phyloP scores from a whole-genome alignment of 2,113 vertebrate species.

The Lophotis ruficrista region DNA sequence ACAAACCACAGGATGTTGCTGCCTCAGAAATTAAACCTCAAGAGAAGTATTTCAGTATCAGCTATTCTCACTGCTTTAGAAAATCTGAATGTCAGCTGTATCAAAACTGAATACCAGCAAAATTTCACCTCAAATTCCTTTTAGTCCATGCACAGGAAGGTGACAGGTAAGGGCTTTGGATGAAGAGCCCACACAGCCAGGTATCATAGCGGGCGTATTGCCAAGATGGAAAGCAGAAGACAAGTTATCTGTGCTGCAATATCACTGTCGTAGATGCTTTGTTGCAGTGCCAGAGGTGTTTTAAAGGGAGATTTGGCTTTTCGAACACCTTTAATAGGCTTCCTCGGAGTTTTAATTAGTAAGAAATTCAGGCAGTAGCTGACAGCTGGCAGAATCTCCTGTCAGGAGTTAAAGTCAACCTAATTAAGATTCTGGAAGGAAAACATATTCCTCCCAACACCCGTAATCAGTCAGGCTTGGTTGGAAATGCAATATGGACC shows the following conservation, averaged over 20 bases:
- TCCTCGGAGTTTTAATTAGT: slow-evolving; percentile 88
- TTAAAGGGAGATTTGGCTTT: slow-evolving; percentile 55
- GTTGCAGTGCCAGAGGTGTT: not conserved
- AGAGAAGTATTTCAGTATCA: not conserved
- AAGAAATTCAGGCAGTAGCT: slow-evolving; percentile 82
- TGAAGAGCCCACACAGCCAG: not conserved
- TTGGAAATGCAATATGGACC: slow-evolving; percentile 79
- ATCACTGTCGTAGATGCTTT: not conserved
- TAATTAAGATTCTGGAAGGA: slow-evolving; percentile 90
- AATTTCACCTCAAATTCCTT: not conserved
- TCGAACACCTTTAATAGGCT: slow-evolving; percentile 79
- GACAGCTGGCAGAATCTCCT: slow-evolving; percentile 87
- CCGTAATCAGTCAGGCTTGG: slow-evolving; percentile 81
- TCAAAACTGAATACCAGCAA: not conserved
- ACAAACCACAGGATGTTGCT: not conserved
- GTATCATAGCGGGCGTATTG: not conserved
- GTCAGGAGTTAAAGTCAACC: slow-evolving; percentile 86
- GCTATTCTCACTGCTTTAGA: not conserved
- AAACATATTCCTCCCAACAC: slow-evolving; percentile 80
- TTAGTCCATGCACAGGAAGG: not conserved
- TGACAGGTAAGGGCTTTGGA: not conserved
- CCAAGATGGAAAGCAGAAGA: slow-evolving; percentile 6
- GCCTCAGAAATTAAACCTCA: not conserved
- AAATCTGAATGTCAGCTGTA: not conserved
- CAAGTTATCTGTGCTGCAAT: not conserved